These are phyloP conservation scores for Macaria notata DNA, from an alignment of 2,888 invertebrate genomes.

Conservation along the genomic window DNA sequence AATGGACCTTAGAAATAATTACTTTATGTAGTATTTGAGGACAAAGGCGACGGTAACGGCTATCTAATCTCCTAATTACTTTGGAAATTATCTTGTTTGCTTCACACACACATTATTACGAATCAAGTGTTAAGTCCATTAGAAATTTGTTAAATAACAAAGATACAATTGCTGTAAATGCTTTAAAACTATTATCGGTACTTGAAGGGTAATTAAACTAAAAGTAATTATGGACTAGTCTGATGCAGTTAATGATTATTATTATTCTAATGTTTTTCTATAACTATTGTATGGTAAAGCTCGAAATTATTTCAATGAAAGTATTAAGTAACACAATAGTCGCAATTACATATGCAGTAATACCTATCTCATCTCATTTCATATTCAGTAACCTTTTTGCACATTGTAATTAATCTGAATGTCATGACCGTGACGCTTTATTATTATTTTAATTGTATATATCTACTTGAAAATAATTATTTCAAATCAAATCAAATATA, in stretches of 20 bases:
- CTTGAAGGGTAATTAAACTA: too few species aligned
- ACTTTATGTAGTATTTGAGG: constrained; percentile 3
- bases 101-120: neutral
- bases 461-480: constrained; percentile 2
- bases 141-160: neutral
- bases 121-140: constrained; percentile 3
- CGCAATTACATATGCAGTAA: too few species aligned
- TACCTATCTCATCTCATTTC: neutral
- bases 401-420: constrained; percentile 20
- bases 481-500: neutral
- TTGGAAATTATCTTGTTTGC: constrained; percentile 3
- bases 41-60: neutral
- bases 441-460: constrained; percentile 2
- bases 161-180: too few species aligned
- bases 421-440: constrained; percentile 23
- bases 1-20: neutral
- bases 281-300: too few species aligned
- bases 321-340: too few species aligned
- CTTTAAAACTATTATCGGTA: too few species aligned
- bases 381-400: constrained; percentile 8
- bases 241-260: too few species aligned
- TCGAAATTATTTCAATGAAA: too few species aligned
- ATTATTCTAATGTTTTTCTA: too few species aligned
- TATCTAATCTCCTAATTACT: constrained; percentile 9
- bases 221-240: too few species aligned